phyloP scores from a whole-genome alignment of 2,888 invertebrate genomes.

The Ophion slaviceki region DNA sequence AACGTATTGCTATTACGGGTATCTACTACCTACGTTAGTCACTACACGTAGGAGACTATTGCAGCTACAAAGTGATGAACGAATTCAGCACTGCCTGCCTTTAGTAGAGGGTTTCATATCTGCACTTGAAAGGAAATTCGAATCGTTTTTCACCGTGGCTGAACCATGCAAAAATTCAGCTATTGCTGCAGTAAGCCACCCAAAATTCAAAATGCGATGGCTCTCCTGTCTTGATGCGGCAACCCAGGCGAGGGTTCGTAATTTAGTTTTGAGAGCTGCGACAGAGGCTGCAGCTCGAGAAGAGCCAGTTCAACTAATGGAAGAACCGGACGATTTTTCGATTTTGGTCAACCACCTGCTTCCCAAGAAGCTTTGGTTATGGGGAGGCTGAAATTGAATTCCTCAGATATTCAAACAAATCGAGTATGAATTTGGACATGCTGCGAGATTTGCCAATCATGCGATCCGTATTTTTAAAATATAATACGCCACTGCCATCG shows the following conservation, averaged over 20 bases:
- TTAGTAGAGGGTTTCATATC: slow-evolving; percentile 3
- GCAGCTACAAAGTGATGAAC: background rate
- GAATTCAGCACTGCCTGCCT: background rate
- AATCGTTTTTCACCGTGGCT: background rate
- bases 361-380: background rate
- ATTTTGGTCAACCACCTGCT: background rate
- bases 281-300: too few species aligned
- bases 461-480: too few species aligned
- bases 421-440: too few species aligned
- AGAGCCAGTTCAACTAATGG: background rate
- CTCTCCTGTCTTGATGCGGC: background rate
- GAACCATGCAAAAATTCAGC: background rate
- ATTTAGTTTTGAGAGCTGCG: too few species aligned
- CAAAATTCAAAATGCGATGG: slow-evolving; percentile 17
- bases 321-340: background rate
- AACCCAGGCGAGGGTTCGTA: too few species aligned
- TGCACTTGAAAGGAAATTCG: background rate
- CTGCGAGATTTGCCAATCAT: too few species aligned
- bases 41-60: slow-evolving; percentile 21
- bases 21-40: slow-evolving; percentile 33
- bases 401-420: background rate
- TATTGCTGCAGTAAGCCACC: slow-evolving; percentile 17
- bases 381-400: background rate
- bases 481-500: too few species aligned
- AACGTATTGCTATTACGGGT: slow-evolving; percentile 26